Evolutionary conservation across 1,140 invertebrate genomes (phyloP).

Genomic region (Aradophagus sp.): DNA sequence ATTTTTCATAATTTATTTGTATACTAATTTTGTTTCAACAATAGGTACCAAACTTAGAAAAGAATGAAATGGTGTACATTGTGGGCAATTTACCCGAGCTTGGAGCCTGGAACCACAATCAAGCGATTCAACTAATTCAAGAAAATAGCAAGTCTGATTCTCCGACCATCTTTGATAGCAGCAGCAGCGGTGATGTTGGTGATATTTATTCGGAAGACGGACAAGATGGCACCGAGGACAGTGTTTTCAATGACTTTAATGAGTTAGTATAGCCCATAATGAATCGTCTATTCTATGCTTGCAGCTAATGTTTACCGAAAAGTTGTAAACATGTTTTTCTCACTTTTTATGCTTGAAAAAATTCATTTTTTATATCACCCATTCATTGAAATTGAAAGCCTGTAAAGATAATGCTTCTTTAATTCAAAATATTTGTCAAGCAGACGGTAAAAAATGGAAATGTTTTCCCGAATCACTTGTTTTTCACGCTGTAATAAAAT

Average conservation of each 20-base stretch:
- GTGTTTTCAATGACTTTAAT: conserved; percentile 53
- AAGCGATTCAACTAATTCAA: conserved; percentile 68
- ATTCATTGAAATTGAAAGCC: too few relatives aligned
- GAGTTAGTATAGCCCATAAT: conserved; percentile 57
- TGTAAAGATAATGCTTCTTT: too few relatives aligned
- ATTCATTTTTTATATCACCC: too few relatives aligned
- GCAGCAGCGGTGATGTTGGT: conserved; percentile 59
- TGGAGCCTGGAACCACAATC: conserved; percentile 73
- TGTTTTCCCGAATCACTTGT: too few relatives aligned
- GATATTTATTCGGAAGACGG: conserved; percentile 57
- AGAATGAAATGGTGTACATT: conserved; percentile 71
- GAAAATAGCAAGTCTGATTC: conserved; percentile 63
- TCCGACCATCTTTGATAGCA: conserved; percentile 63
- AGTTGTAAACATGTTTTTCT: too few relatives aligned
- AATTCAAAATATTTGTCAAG: too few relatives aligned
- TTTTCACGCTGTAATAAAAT: too few relatives aligned
- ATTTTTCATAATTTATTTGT: too few relatives aligned
- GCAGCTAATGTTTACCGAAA: too few relatives aligned
- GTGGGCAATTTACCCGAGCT: conserved; percentile 73
- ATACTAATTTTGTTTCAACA: background rate
- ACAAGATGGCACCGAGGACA: conserved; percentile 58
- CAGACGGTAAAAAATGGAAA: too few relatives aligned
- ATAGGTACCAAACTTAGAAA: conserved; percentile 68
- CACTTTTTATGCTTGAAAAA: too few relatives aligned
- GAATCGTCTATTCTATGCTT: too few relatives aligned